phyloP scores from a whole-genome alignment of 1,140 invertebrate genomes.

The Potamilus streckersoni region DNA sequence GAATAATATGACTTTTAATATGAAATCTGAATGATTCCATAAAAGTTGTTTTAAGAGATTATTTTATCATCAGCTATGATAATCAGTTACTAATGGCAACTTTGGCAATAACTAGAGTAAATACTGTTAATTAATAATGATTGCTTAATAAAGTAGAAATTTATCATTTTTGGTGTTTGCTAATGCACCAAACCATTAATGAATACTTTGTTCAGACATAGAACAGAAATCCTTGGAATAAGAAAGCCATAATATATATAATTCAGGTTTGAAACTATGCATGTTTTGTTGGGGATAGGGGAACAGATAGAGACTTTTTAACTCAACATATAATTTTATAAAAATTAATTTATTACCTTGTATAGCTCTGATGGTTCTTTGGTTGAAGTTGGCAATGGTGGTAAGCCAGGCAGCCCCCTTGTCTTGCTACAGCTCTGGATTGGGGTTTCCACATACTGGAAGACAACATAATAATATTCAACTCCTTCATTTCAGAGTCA shows the following conservation, averaged over 20 bases:
- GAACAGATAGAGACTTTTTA: not conserved
- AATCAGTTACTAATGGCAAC: no score
- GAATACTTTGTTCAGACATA: no score
- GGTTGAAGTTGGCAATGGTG: conserved; percentile 56
- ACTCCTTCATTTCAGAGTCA: no score
- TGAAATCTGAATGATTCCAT: no score
- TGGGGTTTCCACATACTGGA: conserved; percentile 58
- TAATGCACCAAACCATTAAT: no score
- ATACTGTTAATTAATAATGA: no score
- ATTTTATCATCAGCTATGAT: no score
- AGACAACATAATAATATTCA: conserved; percentile 4
- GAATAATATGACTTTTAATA: no score
- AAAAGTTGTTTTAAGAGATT: no score
- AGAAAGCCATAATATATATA: not conserved
- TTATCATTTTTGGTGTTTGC: no score
- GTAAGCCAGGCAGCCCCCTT: conserved; percentile 61
- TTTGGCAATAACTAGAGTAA: no score
- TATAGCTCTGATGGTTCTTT: conserved; percentile 64
- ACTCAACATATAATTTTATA: not conserved
- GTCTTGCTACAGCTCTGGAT: conserved; percentile 60
- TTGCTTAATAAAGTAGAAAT: no score
- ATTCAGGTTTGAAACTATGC: not conserved
- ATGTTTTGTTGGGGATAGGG: not conserved
- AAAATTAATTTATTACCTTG: conserved; percentile 47
- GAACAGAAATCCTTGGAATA: not conserved